Evolutionary conservation across 2,888 invertebrate species (phyloP), one percentile per base, ranked within the genome.

Genomic region (Habrosyne pyritoides): DNA sequence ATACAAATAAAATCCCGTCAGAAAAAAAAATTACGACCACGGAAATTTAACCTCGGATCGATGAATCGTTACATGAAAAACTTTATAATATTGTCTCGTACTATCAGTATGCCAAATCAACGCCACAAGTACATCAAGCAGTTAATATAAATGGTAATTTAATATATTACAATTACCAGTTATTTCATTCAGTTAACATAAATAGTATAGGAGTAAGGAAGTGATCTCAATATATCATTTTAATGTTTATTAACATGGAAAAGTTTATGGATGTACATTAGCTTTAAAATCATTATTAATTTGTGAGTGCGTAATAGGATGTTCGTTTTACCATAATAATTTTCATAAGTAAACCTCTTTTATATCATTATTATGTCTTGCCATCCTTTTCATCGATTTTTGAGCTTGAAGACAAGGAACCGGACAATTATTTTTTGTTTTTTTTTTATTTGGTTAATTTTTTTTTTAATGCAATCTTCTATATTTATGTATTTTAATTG

Each of bases 161-260:
- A 47, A 50, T 22, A 47, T 54, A 30, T 36, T 51, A 53, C 55
- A 53, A 53, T 59, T 51, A 24, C 47, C 47, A 28, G 26, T 49
- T 5, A 42, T 24, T 26, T 28, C 30, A 14, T 50, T 50, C 50
- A 50, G 47, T 21, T 47, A 10, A 10, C 10, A 8, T 10, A 21
- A 47, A 51, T 48, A 63, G 64, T 53, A 53, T 61, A 62, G 60
- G 60, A 59, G 50, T 80, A 81, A 77, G 78, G 64, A 78, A 73
- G 77, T 85, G 87, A 87, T 87, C 87, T 87, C 87, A 87, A 66
- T 83, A 75, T 79, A 75, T 79, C 74, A 69, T 71, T 68, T 64
- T 72, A 67, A 63, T 64, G 51, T 56, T 57, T 58, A 57, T 66
- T 59, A 63, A 56, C 53, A 56, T 64, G 59, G 56, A 54, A 54